Evolutionary conservation across 2,888 invertebrate species (phyloP), one percentile per base, ranked within the genome.

Genomic region (Uloborus plumipes): DNA sequence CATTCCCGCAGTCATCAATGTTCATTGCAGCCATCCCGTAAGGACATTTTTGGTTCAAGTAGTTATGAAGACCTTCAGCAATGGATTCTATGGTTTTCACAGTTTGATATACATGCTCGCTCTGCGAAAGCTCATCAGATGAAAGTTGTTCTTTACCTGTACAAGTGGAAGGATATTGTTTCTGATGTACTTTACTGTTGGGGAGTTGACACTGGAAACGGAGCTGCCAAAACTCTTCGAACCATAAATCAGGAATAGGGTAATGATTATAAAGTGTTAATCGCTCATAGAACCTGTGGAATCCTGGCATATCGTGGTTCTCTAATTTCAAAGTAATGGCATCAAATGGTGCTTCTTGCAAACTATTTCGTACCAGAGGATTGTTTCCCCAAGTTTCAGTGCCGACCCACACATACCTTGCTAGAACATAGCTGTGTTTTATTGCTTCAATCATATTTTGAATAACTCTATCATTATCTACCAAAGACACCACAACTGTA

Each of bases 211-310:
- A 90, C 76, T 88, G 84, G 71, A 87, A 87, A 13, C 88, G 78
- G 2, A 87, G 87, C 85, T 89, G 89, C 87, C 88, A 89, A 53
- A 89, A 88, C 59, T 90, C 89, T 61, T 89, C 88, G 72, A 89
- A 89, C 90, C 90, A 90, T 71, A 88, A 88, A 74, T 88, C 87
- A 6, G 89, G 89, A 59, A 89, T 87, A 6, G 88, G 87, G 3
- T 86, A 86, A 51, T 88, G 88, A 66, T 88, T 87, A 20, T 85
- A 85, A 26, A 88, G 86, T 0, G 87, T 88, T 64, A 89, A 81
- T 4, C 84, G 85, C 6, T 85, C 75, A 14, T 85, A 86, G 85
- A 89, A 89, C 11, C 85, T 75, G 15, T 84, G 86, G 84, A 89
- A 89, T 13, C 87, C 88, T 4, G 87, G 84, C 22, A 88, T 85